Base-by-base conservation (phyloP, 2,888 invertebrate genomes). In the Lobophora halterata region DNA sequence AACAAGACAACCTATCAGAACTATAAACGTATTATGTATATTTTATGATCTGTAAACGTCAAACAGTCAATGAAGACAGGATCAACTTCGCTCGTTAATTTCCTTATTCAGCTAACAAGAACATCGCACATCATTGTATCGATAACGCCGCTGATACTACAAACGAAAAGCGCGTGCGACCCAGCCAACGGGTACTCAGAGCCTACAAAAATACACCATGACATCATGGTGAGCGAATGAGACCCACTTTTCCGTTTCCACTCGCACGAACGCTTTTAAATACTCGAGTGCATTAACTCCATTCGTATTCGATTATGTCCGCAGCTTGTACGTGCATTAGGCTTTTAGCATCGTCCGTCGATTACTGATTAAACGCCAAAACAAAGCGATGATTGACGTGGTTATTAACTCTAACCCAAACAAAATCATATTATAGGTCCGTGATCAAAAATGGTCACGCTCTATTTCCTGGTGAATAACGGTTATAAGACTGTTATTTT, bases 191-290 rank as follows among this genome's bases (percentile, higher is more conserved):
- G 36, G n/a, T n/a, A 17, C 12, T 19, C 68, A 70, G 67, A 71
- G 71, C 68, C 61, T 74, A 77, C 71, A 76, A 82, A 85, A 85
- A 85, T 87, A 87, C 65, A 77, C 79, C 82, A 86, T 87, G 86
- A 87, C 81, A 82, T 87, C 86, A 86, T 83, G 80, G 79, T 77
- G 82, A 69, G 74, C 65, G 78, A 83, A 53, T 38, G 79, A 75
- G 77, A 78, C 53, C 30, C 32, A 21, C 44, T 48, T 46, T 37
- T 40, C 38, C 46, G 46, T 47, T 56, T 58, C 61, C 59, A 57
- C 49, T 75, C 71, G 54, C 66, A 55, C 64, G 61, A 62, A 61
- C 63, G 67, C 68, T 71, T 75, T 71, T 74, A 79, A 75, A 61
- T 63, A 81, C 66, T 62, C 59, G 60, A 78, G 65, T 79, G 75